Percentiles rank a stretch among this genome's conserved stretches.
Conservation (phyloP, 2,888 invertebrate species). For the Diloba caeruleocephala region DNA sequence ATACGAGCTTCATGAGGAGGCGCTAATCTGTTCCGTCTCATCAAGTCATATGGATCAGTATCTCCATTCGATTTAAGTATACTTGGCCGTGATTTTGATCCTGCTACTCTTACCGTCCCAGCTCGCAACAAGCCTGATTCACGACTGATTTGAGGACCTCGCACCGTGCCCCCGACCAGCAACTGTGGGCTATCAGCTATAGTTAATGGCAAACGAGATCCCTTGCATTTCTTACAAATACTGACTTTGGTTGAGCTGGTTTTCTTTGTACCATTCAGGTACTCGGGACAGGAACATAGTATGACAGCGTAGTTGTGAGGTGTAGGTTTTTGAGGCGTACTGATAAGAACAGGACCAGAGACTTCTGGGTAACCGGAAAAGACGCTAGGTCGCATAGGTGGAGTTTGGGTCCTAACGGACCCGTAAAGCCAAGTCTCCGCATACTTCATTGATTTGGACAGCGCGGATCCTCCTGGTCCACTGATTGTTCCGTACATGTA, state of each 20-base stretch:
- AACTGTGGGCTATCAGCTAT: conserved; percentile 89
- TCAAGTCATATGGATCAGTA: conserved; percentile 94
- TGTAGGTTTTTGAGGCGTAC: conserved; percentile 87
- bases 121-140: conserved; percentile 86
- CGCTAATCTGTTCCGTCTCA: conserved; percentile 93
- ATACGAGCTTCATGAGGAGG: conserved; percentile 90
- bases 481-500: conserved; percentile 86
- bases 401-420: conserved; percentile 90
- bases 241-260: conserved; percentile 92
- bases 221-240: conserved; percentile 95
- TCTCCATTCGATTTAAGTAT: conserved; percentile 90
- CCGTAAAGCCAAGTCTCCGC: conserved; percentile 96
- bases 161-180: conserved; percentile 90
- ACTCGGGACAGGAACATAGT: conserved; percentile 95
- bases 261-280: conserved; percentile 93
- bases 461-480: conserved; percentile 91
- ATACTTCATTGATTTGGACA: conserved; percentile 95
- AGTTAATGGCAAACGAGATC: conserved; percentile 92
- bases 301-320: conserved; percentile 92
- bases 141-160: conserved; percentile 84
- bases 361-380: conserved; percentile 85
- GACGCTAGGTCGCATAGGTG: conserved; percentile 82
- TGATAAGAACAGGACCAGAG: conserved; percentile 83
- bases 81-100: conserved; percentile 89
- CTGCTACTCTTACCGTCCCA: conserved; percentile 91